Percentiles rank a stretch among this genome's conserved stretches.
These are phyloP conservation scores for Phymatocera aterrima DNA, from an alignment of 2,888 invertebrate genomes.

Conservation along the genomic window DNA sequence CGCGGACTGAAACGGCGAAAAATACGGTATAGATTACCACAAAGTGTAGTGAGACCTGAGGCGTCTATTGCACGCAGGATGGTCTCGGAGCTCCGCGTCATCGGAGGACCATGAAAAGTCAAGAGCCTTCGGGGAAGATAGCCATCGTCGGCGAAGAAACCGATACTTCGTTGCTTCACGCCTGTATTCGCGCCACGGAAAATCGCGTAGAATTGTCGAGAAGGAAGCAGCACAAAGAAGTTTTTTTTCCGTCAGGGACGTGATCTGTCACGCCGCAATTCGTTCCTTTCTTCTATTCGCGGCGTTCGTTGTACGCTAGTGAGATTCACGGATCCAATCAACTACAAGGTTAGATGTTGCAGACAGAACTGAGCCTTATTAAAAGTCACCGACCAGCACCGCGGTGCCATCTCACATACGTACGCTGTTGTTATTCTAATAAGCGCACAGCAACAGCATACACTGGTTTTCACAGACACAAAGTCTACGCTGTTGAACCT, in stretches of 20 bases:
- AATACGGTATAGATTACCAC: background rate
- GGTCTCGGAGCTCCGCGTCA: slow-evolving; percentile 13
- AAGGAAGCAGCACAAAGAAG: slow-evolving; percentile 28
- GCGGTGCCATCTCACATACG: background rate
- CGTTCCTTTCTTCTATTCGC: slow-evolving; percentile 34
- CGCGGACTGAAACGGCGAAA: background rate
- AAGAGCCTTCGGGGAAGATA: slow-evolving; percentile 27
- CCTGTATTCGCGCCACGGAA: slow-evolving; percentile 31
- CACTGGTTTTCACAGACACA: slow-evolving; percentile 3
- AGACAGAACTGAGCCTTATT: slow-evolving; percentile 6
- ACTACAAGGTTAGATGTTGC: slow-evolving; percentile 25
- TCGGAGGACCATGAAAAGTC: slow-evolving; percentile 10
- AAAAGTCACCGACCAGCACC: slow-evolving; percentile 15
- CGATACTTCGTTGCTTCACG: slow-evolving; percentile 37
- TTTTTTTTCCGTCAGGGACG: slow-evolving; percentile 22
- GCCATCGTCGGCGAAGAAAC: slow-evolving; percentile 10
- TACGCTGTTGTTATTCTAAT: slow-evolving; percentile 28
- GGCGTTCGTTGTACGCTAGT: slow-evolving; percentile 3
- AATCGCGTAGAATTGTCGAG: slow-evolving; percentile 31
- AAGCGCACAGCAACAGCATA: slow-evolving; percentile 17
- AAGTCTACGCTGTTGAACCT: slow-evolving; percentile 7
- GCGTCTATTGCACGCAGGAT: background rate
- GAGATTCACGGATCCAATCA: slow-evolving; percentile 36
- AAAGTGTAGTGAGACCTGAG: background rate
- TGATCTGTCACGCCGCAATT: slow-evolving; percentile 41